Base-by-base conservation (phyloP, 1,140 invertebrate genomes). In the Proctacanthus coquilletti region DNA sequence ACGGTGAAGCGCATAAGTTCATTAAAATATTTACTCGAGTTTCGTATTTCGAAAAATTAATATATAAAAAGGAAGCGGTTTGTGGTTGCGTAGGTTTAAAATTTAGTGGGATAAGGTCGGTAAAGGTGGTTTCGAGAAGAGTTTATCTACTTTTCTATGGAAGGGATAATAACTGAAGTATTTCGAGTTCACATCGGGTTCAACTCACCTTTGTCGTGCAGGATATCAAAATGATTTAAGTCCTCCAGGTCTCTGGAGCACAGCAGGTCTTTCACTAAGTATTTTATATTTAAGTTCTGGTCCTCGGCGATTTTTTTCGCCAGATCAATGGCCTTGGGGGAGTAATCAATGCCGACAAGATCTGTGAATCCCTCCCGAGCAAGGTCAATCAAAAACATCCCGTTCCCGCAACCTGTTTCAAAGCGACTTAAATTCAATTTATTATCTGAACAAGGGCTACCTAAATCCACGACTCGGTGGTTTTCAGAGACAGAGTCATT, bases 161-260 rank as follows among this genome's bases (percentile, higher is more conserved):
- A n/a, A n/a, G n/a, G n/a, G n/a, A n/a, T n/a, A n/a, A n/a, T n/a
- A n/a, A n/a, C n/a, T n/a, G n/a, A n/a, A 29, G 3, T 29, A 14
- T 29, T 29, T 29, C 8, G n/a, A 8, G 23, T 25, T 8, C 23
- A 25, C n/a, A 25, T 25, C n/a, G n/a, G 3, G 59, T 86, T 29
- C 15, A 29, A 93, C 2, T 86, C 92, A 0, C 88, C 89, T 64
- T 95, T 94, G 57, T 94, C 88, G 35, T 91, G 70, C 0, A 75
- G 63, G 10, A 87, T 48, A 47, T 73, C 68, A 49, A 73, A 85
- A 38, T 62, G 61, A 5, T 62, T 46, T n/a, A 59, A 21, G 34
- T 19, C 39, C 11, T 6, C 29, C 2, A 45, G 39, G 1, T 34
- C 9, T 8, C 39, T 41, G 1, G 25, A 43, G 40, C 48, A 40